Evolutionary conservation across 2,888 invertebrate genomes (phyloP), one percentile per base, ranked within the genome.

Genomic region (Yponomeuta evonymella): DNA sequence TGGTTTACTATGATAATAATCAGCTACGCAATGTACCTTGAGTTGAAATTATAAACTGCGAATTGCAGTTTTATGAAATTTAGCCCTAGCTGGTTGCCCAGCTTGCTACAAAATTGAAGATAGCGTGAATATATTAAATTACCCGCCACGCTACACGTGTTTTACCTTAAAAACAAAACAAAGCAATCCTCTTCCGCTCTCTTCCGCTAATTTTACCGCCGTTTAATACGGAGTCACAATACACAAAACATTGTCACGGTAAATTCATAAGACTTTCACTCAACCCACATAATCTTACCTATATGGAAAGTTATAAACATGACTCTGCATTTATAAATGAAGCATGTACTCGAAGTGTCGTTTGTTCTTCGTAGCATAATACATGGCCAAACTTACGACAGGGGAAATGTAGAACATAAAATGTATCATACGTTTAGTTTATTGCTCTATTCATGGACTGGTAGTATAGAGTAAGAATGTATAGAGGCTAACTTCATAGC

Each of bases 371-470:
- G 67, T 43, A 33, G 12, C 67, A 48, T 67, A 43, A 67, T 67
- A 36, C 43, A 43, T 67, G 67, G 67, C 67, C 67, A 48, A 48
- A 67, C 67, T 68, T 58, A 68, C 5, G 68, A 68, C 51, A 68
- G 48, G 51, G 68, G 30, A 68, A 68, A 68, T 51, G 51, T 58
- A 58, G 15, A 58, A 58, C 58, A 51, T 68, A 68, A 68, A 58
- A 68, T 68, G 68, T 68, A 68, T 68, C 68, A 67, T 51, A 68
- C 51, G 12, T 51, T 36, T 68, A 30, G 68, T 68, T 68, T 68
- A 68, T 68, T 10, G 30, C 68, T 51, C 68, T 68, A 68, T 68
- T 68, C 68, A 68, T 9, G 67, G 64, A 1, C 30, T 23, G 30
- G 64, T 23, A 11, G 64, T 23, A 29, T 64, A 29, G n/a, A 64